Evolutionary conservation across 2,888 invertebrate species (phyloP).

Genomic region (Ephialtes manifestator): DNA sequence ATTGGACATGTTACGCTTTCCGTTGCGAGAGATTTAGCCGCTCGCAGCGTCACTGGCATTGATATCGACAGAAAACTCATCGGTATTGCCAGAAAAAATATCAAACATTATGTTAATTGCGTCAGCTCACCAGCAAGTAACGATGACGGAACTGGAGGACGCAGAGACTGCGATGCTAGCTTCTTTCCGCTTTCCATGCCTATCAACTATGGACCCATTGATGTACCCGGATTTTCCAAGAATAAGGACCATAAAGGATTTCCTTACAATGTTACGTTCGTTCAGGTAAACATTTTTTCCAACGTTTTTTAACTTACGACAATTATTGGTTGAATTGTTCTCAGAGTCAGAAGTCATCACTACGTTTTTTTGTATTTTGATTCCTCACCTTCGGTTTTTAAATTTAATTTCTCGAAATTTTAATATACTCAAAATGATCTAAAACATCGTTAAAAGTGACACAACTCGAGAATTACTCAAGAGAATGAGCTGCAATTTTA

Average conservation of each 20-base stretch:
- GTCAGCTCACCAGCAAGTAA: constrained; percentile 84
- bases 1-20: constrained; percentile 97
- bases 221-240: constrained; percentile 87
- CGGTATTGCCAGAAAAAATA: constrained; percentile 91
- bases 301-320: background rate
- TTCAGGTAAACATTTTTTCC: constrained; percentile 89
- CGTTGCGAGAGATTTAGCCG: constrained; percentile 94
- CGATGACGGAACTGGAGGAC: constrained; percentile 74
- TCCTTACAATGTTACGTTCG: constrained; percentile 96
- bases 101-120: constrained; percentile 89
- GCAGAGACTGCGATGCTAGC: constrained; percentile 81
- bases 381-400: too few relatives aligned
- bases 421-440: too few relatives aligned
- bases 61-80: constrained; percentile 97
- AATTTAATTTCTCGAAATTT: too few relatives aligned
- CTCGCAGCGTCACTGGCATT: constrained; percentile 95
- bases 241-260: constrained; percentile 88
- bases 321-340: too few relatives aligned
- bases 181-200: constrained; percentile 96
- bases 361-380: too few relatives aligned
- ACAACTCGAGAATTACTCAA: too few relatives aligned
- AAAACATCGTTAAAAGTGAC: too few relatives aligned
- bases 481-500: too few relatives aligned
- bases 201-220: constrained; percentile 93
- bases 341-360: too few relatives aligned